Percentiles rank a stretch among this genome's conserved stretches.
Conservation (phyloP, 2,888 invertebrate genomes). For the Orthonevra nobilis region DNA sequence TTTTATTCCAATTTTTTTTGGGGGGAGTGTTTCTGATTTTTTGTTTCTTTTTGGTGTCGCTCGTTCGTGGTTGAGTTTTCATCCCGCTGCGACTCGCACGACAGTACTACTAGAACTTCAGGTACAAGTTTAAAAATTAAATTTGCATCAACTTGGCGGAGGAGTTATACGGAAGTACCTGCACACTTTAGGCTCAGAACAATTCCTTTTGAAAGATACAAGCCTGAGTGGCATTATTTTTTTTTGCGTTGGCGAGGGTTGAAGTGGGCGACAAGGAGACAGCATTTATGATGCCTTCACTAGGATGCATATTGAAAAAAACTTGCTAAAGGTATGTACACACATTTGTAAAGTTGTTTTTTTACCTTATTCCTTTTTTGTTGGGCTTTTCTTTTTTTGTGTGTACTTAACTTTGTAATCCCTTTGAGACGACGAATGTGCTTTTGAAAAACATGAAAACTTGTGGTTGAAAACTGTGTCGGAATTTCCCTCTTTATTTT, state of each 20-base stretch:
- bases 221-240: too few species aligned
- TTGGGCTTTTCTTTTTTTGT: conserved; percentile 10
- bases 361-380: conserved; percentile 1
- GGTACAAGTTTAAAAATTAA: conserved; percentile 30
- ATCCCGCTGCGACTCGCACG: not conserved
- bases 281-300: conserved; percentile 51
- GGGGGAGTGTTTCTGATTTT: not conserved
- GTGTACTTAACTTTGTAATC: not conserved
- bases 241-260: too few species aligned
- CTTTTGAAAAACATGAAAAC: conserved; percentile 17
- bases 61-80: not conserved
- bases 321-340: conserved; percentile 57
- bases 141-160: conserved; percentile 25
- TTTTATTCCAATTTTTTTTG: not conserved
- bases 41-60: not conserved
- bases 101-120: not conserved
- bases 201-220: too few species aligned
- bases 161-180: not conserved
- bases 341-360: not conserved
- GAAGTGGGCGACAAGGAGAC: conserved; percentile 4
- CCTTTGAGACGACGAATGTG: conserved; percentile 47
- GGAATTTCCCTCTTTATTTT: too few species aligned
- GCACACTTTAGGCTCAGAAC: too few species aligned
- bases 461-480: too few species aligned
- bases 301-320: conserved; percentile 60